Conservation (phyloP, 92 coral and sea anemone genomes). For the Porites divaricata region DNA sequence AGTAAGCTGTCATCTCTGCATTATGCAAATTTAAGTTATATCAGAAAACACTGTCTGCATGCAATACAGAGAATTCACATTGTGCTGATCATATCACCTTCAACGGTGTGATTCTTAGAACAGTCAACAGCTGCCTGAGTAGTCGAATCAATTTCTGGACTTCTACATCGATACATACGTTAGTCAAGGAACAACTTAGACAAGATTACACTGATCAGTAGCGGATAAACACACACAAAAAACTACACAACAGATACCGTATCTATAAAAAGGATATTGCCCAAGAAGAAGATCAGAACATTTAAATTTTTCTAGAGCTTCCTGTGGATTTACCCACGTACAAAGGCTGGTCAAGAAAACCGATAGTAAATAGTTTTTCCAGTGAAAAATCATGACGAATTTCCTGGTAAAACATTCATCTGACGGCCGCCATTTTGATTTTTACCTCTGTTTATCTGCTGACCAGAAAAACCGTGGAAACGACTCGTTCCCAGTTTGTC, state of each 20-base stretch:
- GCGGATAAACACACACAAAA: neutral
- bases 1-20: too few relatives aligned
- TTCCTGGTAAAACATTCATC: neutral
- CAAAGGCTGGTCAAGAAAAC: slow-evolving; percentile 17
- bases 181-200: slow-evolving; percentile 41
- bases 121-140: slow-evolving; percentile 94
- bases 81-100: neutral
- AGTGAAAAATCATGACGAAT: slow-evolving; percentile 29
- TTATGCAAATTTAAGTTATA: too few relatives aligned
- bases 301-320: slow-evolving; percentile 7
- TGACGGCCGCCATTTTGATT: slow-evolving; percentile 57
- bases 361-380: slow-evolving; percentile 25
- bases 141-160: slow-evolving; percentile 76
- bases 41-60: too few relatives aligned
- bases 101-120: slow-evolving; percentile 69
- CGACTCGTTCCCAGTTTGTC: slow-evolving; percentile 1
- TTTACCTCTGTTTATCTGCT: slow-evolving; percentile 17
- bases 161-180: slow-evolving; percentile 68
- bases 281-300: slow-evolving; percentile 81
- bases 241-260: neutral
- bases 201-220: neutral
- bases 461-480: neutral
- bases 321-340: slow-evolving; percentile 33
- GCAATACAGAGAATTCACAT: neutral
- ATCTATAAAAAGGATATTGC: slow-evolving; percentile 82